Evolutionary conservation across 2,113 vertebrate species (phyloP).

Genomic region (Steatornis caripensis): DNA sequence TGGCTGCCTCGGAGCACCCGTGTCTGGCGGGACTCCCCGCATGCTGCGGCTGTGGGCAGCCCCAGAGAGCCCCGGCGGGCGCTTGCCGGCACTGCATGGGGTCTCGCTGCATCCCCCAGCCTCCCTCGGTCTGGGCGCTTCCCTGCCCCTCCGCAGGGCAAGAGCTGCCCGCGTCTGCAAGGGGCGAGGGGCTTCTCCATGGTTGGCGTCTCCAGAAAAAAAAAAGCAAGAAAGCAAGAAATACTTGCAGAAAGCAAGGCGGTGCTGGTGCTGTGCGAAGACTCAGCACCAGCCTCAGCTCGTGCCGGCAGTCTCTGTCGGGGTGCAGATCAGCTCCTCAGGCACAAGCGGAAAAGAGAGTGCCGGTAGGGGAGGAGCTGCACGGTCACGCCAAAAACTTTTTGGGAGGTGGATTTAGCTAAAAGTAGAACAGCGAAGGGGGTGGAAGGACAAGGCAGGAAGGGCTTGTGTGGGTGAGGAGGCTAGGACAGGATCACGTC

Average conservation of each 20-base stretch:
- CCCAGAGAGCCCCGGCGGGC: fast-evolving
- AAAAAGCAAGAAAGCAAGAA: too few relatives aligned
- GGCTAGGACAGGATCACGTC: not conserved
- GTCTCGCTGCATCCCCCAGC: fast-evolving
- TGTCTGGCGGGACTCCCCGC: fast-evolving
- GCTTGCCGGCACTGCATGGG: too few relatives aligned
- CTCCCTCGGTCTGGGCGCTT: fast-evolving
- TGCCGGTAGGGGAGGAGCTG: not conserved
- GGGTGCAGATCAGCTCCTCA: fast-evolving
- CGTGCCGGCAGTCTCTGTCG: fast-evolving
- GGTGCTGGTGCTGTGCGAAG: fast-evolving
- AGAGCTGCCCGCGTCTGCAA: fast-evolving
- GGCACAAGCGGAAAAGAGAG: not conserved
- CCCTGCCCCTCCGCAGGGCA: fast-evolving
- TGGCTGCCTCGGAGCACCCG: not conserved
- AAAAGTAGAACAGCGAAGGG: not conserved
- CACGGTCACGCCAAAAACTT: fast-evolving
- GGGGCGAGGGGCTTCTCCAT: fast-evolving
- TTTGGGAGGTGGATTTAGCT: not conserved
- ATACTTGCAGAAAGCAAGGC: not conserved
- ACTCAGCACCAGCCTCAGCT: fast-evolving
- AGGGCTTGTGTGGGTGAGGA: not conserved
- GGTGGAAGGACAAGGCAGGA: not conserved
- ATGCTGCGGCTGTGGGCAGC: too few relatives aligned
- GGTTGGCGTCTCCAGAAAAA: not conserved